phyloP scores from a whole-genome alignment of 2,113 vertebrate genomes.

The Apodemus speciosus region DNA sequence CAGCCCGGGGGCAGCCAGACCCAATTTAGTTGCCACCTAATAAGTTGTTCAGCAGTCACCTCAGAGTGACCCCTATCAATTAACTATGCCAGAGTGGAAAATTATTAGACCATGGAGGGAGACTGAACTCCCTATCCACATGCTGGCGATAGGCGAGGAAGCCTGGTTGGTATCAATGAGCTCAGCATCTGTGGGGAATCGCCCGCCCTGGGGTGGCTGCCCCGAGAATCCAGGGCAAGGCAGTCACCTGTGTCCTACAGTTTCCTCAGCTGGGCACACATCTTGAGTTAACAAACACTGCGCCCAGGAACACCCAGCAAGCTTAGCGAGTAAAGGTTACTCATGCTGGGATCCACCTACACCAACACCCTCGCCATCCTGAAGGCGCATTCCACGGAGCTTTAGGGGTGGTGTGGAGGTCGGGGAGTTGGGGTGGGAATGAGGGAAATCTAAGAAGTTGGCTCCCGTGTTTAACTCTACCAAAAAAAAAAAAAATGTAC shows the following conservation, averaged over 20 bases:
- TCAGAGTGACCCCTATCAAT: background rate
- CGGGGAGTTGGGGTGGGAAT: background rate
- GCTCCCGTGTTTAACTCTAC: background rate
- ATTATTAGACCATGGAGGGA: background rate
- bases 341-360: background rate
- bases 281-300: constrained; percentile 4
- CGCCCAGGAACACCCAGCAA: background rate
- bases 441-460: background rate
- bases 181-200: background rate
- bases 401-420: background rate
- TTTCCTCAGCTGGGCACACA: background rate
- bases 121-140: background rate
- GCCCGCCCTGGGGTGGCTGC: too few relatives aligned
- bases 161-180: background rate
- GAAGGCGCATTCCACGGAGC: background rate
- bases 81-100: background rate
- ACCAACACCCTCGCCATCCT: background rate
- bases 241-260: background rate
- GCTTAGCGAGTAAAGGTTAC: background rate
- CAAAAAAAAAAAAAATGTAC: background rate
- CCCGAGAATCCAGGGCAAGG: background rate
- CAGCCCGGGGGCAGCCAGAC: background rate
- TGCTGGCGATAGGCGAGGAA: background rate
- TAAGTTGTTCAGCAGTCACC: background rate
- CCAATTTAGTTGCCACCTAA: background rate